These are phyloP conservation scores for Bombus fervidus DNA, from an alignment of 1,140 invertebrate genomes.

Conservation along the genomic window DNA sequence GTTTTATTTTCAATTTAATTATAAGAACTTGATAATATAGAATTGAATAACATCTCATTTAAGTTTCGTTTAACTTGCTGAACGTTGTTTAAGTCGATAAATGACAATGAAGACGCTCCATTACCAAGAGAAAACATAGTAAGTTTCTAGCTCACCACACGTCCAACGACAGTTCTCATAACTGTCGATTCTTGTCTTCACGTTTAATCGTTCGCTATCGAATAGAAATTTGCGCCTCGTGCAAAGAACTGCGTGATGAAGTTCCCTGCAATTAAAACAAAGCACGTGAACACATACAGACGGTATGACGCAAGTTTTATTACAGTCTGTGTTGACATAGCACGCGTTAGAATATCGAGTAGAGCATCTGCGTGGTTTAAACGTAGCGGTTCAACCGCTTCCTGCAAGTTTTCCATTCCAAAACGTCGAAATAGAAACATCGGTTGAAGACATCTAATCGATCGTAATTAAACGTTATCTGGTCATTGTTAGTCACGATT, in stretches of 20 bases:
- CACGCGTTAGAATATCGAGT: constrained; percentile 71
- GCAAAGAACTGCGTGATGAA: neutral
- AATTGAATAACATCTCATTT: neutral
- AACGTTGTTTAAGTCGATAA: neutral
- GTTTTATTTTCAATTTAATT: neutral
- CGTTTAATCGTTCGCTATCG: neutral
- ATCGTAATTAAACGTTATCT: neutral
- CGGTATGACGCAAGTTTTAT: constrained; percentile 69
- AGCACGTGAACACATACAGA: constrained; percentile 54
- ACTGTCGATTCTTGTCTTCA: neutral
- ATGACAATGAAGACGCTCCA: neutral
- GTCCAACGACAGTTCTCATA: constrained; percentile 1
- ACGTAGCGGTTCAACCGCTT: constrained; percentile 13
- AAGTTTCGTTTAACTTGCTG: neutral
- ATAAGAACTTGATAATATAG: neutral
- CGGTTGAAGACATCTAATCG: neutral
- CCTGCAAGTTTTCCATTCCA: neutral
- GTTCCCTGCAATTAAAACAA: constrained; percentile 32
- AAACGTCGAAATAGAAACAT: neutral
- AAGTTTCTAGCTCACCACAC: neutral
- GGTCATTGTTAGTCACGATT: neutral
- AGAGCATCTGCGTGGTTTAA: constrained; percentile 64
- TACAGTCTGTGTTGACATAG: constrained; percentile 74
- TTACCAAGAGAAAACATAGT: neutral
- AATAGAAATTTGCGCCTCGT: neutral